phyloP scores from a whole-genome alignment of 2,113 vertebrate genomes.

The Osmerus eperlanus region DNA sequence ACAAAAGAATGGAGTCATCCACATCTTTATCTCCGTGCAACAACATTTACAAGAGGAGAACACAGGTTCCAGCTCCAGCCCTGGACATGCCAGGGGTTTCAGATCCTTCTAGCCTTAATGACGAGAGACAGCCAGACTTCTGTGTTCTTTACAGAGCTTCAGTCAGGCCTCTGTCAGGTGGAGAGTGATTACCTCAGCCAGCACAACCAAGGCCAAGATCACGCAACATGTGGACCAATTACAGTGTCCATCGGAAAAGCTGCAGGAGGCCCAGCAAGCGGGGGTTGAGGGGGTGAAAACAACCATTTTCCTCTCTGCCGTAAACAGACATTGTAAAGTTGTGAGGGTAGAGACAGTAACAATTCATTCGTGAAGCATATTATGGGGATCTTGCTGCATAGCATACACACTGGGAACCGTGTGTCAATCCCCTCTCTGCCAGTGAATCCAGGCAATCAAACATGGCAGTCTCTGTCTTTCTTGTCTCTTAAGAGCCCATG shows the following conservation, averaged over 20 bases:
- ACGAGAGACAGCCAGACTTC: not conserved
- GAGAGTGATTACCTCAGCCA: constrained; percentile 6
- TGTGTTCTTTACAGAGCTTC: not conserved
- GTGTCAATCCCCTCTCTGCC: too few species aligned
- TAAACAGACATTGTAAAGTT: not conserved
- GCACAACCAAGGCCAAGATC: not conserved
- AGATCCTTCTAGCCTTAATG: not conserved
- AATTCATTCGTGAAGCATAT: not conserved
- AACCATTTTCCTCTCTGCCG: not conserved
- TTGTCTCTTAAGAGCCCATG: not conserved
- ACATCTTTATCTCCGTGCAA: too few species aligned
- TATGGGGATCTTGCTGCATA: not conserved
- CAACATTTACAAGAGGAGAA: too few species aligned
- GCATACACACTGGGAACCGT: too few species aligned
- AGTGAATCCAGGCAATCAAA: too few species aligned
- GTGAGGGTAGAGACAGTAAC: not conserved
- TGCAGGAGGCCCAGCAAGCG: not conserved
- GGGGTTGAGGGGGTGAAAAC: not conserved
- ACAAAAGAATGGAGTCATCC: too few species aligned
- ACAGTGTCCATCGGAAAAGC: not conserved
- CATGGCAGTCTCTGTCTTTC: not conserved
- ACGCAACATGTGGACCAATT: not conserved
- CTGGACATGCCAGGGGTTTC: not conserved
- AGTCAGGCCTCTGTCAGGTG: constrained; percentile 2
- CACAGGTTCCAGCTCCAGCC: too few species aligned